Evolutionary conservation across 2,797 vertebrate genomes (phyloP), one percentile per base, ranked within the genome.

Genomic region (Chaunax sp.): DNA sequence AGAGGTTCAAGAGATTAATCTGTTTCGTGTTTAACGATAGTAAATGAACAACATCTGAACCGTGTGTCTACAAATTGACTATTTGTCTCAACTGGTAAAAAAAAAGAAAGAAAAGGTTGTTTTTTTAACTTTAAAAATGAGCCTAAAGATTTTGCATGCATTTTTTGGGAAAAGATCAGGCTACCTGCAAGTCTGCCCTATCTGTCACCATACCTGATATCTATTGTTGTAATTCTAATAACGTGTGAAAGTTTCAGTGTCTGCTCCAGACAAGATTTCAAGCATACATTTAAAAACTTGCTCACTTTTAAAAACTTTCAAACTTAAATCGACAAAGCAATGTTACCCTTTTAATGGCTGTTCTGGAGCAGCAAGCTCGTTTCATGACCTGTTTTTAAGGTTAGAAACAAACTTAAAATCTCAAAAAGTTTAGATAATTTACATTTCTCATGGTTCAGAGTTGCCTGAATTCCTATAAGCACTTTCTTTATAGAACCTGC

Each of bases 1-100:
- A 72, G 19, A n/a, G 28, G 4, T 52, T 51, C 9, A 49, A 44
- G 18, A 30, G 19, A 55, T 16, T 13, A 25, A 35, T 66, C 18
- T 35, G 11, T 45, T 38, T 7, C 45, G n/a, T 57, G 18, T 56
- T 64, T 43, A 40, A 58, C 12, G 5, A 40, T 16, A 2, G 37
- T 25, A 12, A 23, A 13, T 5, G 6, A 19, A 20, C 6, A 33
- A 35, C 11, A 56, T 1, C 10, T 11, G 1, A 38, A 16, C 28
- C 33, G 7, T 33, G 13, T 47, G 7, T 10, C 41, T 26, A 16
- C 22, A 28, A 38, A 38, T 28, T 2, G 3, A 20, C 4, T 30
- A n/a, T 30, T 9, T 30, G 28, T 30, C 28, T 30, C 26, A 5
- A 46, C 5, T 47, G 19, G 22, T 46, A 5, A 14, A 18, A n/a